These are phyloP conservation scores for Clavelina lepadiformis DNA, from an alignment of 23 tunicate genomes.

Conservation along the genomic window DNA sequence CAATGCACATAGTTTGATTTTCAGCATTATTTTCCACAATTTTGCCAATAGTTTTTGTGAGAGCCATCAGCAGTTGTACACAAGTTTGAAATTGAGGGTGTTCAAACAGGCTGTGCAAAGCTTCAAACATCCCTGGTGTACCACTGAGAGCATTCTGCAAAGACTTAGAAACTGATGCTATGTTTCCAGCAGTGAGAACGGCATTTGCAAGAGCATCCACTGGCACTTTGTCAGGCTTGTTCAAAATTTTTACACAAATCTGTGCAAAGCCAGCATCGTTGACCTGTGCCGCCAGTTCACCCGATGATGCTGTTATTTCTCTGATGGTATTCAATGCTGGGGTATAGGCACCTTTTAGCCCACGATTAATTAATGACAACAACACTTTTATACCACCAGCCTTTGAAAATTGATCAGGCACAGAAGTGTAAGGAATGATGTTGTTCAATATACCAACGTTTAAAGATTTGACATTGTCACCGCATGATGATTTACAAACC, in stretches of 20 bases:
- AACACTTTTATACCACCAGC: constrained; percentile 61
- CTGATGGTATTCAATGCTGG: constrained; percentile 33
- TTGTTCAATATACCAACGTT: constrained; percentile 45
- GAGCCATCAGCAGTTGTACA: constrained; percentile 39
- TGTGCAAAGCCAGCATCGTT: constrained; percentile 45
- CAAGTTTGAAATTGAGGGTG: constrained; percentile 52
- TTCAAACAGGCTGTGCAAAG: constrained; percentile 37
- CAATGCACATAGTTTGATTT: constrained; percentile 59
- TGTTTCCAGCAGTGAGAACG: constrained; percentile 29
- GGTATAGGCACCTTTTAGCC: constrained; percentile 25
- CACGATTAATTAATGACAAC: constrained; percentile 20
- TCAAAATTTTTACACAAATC: constrained; percentile 37
- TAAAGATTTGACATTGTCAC: constrained; percentile 29
- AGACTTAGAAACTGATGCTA: constrained; percentile 24
- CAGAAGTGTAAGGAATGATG: constrained; percentile 28
- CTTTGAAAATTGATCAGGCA: constrained; percentile 35
- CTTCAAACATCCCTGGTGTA: constrained; percentile 40
- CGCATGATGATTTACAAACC: constrained; percentile 54
- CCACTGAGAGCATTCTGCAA: constrained; percentile 47
- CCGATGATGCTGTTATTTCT: constrained; percentile 26
- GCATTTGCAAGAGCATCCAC: constrained; percentile 38
- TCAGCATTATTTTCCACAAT: constrained; percentile 39
- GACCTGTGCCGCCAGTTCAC: constrained; percentile 42
- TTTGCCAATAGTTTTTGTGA: constrained; percentile 35
- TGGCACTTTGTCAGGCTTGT: constrained; percentile 49